Base-by-base conservation (phyloP, 2,888 invertebrate genomes). In the Anthrax anthrax region DNA sequence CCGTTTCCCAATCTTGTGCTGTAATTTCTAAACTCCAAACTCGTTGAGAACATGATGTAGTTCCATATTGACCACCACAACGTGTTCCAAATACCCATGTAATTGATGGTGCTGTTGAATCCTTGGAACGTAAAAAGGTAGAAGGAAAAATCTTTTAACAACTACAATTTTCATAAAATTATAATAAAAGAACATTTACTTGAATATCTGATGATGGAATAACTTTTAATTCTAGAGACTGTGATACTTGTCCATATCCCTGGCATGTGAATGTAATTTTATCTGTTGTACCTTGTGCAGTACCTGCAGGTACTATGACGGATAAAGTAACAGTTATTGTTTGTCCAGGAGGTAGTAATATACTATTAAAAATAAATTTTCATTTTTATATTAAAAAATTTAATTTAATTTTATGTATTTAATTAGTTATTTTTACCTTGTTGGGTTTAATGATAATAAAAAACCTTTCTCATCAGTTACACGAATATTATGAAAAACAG, bases 11-110 rank as follows among this genome's bases (percentile, higher is more conserved):
- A 58, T 87, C 86, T 57, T 78, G 75, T 1, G 80, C 78, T 1
- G 74, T 72, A 16, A 84, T 67, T 47, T 81, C 80, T 2, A 81
- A 69, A 8, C 77, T 79, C 87, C 87, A 88, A 37, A 73, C 70
- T 43, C 77, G 73, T 54, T 77, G 75, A 0, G 74, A 70, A 58
- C 87, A 87, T 18, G 63, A 64, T 44, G 76, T 72, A 2, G 55
- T 50, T 27, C 34, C 38, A 29, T 36, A 39, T 18, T 62, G 58
- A 0, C 75, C 74, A 6, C 75, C 70, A 54, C 82, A 82, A 47
- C 78, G 73, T 16, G 76, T 78, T 50, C 78, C 78, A 65, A 77
- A 81, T 47, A 65, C 72, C 67, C 81, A 81, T 2, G 74, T 65
- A 1, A 83, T 57, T 1, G 68, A 72, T 0, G 82, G 82, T 1